A percentile compares a stretch with the other conserved stretches of the same genome.
phyloP scores from a whole-genome alignment of 2,888 invertebrate genomes.

The Suillia variegata region DNA sequence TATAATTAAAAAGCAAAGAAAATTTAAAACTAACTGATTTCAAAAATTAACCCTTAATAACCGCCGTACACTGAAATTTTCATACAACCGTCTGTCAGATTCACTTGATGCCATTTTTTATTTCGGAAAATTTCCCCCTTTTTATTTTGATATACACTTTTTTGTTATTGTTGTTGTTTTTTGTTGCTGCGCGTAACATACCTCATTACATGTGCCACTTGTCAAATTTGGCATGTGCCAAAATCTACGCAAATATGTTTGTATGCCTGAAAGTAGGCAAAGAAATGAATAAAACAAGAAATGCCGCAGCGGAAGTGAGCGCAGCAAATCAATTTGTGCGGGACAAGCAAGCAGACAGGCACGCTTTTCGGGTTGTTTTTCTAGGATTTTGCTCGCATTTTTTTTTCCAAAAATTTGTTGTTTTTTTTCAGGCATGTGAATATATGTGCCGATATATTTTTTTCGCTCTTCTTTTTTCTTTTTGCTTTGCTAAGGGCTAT shows the following conservation, averaged over 20 bases:
- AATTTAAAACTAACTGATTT: no score
- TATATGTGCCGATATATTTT: neutral
- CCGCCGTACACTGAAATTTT: no score
- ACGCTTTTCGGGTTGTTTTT: slow-evolving; percentile 9
- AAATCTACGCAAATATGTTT: neutral
- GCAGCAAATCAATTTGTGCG: slow-evolving; percentile 2
- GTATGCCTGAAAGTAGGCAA: no score
- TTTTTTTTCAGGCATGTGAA: neutral
- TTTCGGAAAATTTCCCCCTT: no score
- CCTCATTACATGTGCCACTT: slow-evolving; percentile 19
- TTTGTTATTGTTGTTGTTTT: neutral
- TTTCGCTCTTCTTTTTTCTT: neutral
- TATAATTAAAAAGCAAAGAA: no score
- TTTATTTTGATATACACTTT: neutral
- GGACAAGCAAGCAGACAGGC: slow-evolving; percentile 1
- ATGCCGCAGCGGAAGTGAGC: neutral
- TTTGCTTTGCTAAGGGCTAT: no score
- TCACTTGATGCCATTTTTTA: no score
- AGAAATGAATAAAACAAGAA: neutral
- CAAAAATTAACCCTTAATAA: no score
- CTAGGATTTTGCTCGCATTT: slow-evolving; percentile 6
- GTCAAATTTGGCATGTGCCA: slow-evolving; percentile 20
- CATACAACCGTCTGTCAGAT: no score
- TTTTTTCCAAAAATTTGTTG: neutral
- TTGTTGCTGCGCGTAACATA: neutral